Conservation (phyloP, 2,113 vertebrate species). For the Labeo rohita region DNA sequence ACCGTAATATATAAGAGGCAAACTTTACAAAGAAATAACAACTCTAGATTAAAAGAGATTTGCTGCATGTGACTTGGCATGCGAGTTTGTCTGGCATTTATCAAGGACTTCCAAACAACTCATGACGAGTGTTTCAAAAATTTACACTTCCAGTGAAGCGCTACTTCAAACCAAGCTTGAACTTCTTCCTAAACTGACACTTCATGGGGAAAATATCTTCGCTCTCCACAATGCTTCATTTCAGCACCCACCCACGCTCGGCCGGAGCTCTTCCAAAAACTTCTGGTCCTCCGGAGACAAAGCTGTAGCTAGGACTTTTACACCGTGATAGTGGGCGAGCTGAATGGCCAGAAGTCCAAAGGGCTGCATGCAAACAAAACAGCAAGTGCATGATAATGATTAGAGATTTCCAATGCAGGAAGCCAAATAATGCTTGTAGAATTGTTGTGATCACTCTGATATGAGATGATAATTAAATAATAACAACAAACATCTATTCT, state of each 20-base stretch:
- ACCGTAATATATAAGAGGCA: not conserved
- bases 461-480: not conserved
- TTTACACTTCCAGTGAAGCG: not conserved
- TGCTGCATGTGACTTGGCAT: not conserved
- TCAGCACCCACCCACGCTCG: slow-evolving; percentile 79
- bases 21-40: not conserved
- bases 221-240: not conserved
- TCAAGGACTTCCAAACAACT: not conserved
- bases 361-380: slow-evolving; percentile 70
- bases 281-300: slow-evolving; percentile 82
- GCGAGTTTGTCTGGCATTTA: not conserved
- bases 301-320: slow-evolving; percentile 88
- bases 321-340: slow-evolving; percentile 89
- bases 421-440: not conserved
- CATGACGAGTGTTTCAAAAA: not conserved
- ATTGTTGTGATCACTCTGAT: not conserved
- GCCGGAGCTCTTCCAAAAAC: slow-evolving; percentile 85
- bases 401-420: not conserved
- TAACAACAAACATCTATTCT: not conserved
- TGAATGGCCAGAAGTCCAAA: slow-evolving; percentile 91
- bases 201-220: not conserved
- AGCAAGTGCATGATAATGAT: not conserved
- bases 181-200: not conserved
- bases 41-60: not conserved
- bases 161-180: not conserved